These are phyloP conservation scores for Sebastes cheni DNA, from an alignment of 2,797 vertebrate species.

Conservation along the genomic window DNA sequence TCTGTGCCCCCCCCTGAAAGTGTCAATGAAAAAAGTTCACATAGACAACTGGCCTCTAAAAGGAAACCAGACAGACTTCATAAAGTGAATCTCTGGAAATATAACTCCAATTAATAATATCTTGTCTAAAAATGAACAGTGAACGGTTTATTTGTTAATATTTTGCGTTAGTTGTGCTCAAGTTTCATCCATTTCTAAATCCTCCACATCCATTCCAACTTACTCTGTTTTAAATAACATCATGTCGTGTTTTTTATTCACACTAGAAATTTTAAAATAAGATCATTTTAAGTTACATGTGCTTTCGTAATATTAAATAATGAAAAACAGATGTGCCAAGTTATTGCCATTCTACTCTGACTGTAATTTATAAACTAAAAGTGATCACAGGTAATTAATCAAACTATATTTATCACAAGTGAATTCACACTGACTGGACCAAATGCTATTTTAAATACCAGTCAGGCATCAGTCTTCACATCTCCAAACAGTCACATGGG, in stretches of 20 bases:
- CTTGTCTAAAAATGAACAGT: background rate
- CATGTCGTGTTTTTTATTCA: background rate
- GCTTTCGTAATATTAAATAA: background rate
- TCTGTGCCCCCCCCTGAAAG: background rate
- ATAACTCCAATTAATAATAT: background rate
- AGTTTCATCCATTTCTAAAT: background rate
- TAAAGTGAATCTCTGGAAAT: background rate
- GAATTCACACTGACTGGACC: background rate
- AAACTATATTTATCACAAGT: background rate
- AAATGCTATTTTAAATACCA: conserved; percentile 1
- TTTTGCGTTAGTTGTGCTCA: background rate
- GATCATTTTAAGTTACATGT: background rate
- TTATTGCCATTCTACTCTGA: background rate
- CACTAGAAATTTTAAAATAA: background rate
- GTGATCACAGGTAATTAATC: background rate
- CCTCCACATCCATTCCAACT: background rate
- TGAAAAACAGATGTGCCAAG: background rate
- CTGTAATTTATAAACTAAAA: background rate
- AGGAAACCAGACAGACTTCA: background rate
- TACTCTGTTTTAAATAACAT: background rate
- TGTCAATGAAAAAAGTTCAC: background rate
- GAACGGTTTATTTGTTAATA: background rate
- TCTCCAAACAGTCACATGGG: conserved; percentile 8
- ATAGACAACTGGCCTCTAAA: background rate
- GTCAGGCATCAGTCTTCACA: background rate